Evolutionary conservation across 2,113 vertebrate genomes (phyloP).

Genomic region (Notechis scutatus): DNA sequence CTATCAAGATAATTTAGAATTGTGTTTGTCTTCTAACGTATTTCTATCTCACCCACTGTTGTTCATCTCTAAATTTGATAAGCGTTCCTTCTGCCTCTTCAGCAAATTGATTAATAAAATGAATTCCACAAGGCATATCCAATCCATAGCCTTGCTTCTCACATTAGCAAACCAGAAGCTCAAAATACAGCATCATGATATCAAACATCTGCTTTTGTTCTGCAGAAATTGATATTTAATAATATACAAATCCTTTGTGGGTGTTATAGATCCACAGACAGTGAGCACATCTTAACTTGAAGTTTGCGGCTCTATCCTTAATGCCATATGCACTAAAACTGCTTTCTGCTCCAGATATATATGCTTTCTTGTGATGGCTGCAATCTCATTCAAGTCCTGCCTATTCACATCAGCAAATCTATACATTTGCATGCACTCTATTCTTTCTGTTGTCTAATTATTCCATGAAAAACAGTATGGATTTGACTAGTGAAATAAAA

Average conservation of each 20-base stretch:
- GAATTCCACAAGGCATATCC: neutral
- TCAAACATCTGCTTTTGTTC: neutral
- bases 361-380: neutral
- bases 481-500: neutral
- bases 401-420: neutral
- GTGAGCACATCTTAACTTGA: neutral
- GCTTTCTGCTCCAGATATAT: neutral
- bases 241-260: neutral
- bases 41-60: neutral
- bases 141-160: neutral
- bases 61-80: neutral
- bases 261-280: neutral
- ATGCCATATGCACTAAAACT: neutral
- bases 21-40: neutral
- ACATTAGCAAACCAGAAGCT: neutral
- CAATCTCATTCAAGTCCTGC: neutral
- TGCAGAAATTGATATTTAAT: neutral
- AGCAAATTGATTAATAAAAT: neutral
- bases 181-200: neutral
- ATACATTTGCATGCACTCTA: neutral
- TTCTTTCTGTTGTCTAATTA: neutral
- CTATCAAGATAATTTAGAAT: neutral
- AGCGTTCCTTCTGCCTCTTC: neutral
- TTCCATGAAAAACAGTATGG: neutral
- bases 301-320: neutral